Evolutionary conservation across 2,113 vertebrate genomes (phyloP).

Genomic region (Scalopus aquaticus): DNA sequence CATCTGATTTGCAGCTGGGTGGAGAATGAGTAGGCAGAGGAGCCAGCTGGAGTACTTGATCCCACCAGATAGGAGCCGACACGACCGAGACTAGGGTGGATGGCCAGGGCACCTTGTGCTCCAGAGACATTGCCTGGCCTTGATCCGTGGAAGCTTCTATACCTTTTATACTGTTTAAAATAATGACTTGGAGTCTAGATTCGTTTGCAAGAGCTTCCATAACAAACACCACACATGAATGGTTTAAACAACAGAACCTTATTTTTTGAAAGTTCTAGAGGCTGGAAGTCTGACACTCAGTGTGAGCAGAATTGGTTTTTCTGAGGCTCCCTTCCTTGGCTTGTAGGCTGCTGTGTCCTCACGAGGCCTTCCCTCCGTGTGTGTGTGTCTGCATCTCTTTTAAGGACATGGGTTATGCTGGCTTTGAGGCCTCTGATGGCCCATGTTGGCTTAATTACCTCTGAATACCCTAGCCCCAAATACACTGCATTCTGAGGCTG

Average conservation of each 20-base stretch:
- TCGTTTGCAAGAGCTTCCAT: not conserved
- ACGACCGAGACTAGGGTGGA: not conserved
- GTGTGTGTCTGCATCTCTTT: not conserved
- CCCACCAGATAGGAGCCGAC: not conserved
- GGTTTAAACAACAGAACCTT: not conserved
- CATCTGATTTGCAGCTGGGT: not conserved
- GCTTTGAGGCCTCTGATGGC: not conserved
- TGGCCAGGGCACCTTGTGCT: not conserved
- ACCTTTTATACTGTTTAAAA: not conserved
- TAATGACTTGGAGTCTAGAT: not conserved
- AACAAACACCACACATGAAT: not conserved
- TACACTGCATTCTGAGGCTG: not conserved
- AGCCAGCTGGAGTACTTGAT: not conserved
- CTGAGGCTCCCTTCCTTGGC: not conserved
- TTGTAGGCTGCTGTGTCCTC: not conserved
- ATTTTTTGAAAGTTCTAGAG: not conserved
- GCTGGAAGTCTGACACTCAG: not conserved
- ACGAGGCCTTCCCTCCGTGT: not conserved
- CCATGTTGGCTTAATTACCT: slow-evolving; percentile 10
- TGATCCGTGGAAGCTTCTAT: not conserved
- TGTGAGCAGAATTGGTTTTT: not conserved
- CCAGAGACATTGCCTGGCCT: not conserved
- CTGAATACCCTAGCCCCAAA: not conserved
- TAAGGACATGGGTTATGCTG: not conserved
- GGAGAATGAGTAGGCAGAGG: not conserved